A percentile compares a stretch with the other conserved stretches of the same genome.
These are phyloP conservation scores for Pantherophis guttatus DNA, from an alignment of 2,113 vertebrate species.

Conservation along the genomic window DNA sequence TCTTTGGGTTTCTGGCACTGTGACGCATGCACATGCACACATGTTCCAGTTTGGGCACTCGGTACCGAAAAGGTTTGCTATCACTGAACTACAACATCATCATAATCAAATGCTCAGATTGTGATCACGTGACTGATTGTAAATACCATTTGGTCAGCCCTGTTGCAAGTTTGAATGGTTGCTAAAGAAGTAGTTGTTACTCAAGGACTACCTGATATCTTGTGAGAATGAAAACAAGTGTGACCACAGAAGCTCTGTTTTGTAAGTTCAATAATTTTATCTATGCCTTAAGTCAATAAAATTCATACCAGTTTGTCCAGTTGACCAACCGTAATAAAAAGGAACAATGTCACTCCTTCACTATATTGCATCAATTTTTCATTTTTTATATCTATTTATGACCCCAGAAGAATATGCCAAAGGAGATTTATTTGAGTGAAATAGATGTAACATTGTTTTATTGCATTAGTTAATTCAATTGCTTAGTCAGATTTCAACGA, in stretches of 20 bases:
- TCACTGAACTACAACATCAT: background rate
- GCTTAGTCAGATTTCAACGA: background rate
- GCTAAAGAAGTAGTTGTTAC: background rate
- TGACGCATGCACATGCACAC: too few species aligned
- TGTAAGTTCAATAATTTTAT: background rate
- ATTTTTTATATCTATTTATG: background rate
- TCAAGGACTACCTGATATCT: background rate
- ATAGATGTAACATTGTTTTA: background rate
- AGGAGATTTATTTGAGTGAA: background rate
- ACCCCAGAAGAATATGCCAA: background rate
- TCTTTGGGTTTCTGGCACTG: too few species aligned
- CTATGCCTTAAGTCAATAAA: background rate
- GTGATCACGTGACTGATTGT: background rate
- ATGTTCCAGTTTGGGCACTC: too few species aligned
- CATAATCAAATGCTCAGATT: background rate
- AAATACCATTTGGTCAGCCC: background rate
- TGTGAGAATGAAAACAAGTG: background rate
- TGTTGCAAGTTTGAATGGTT: background rate
- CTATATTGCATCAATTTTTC: background rate
- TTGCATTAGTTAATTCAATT: background rate
- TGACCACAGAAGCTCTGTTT: background rate
- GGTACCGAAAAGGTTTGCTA: too few species aligned
- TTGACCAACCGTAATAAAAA: background rate
- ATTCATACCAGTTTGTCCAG: background rate
- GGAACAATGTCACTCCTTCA: background rate